A percentile compares a stretch with the other conserved stretches of the same genome.
Evolutionary conservation across 1,140 invertebrate species (phyloP).

Genomic region (Drosophila paulistorum): DNA sequence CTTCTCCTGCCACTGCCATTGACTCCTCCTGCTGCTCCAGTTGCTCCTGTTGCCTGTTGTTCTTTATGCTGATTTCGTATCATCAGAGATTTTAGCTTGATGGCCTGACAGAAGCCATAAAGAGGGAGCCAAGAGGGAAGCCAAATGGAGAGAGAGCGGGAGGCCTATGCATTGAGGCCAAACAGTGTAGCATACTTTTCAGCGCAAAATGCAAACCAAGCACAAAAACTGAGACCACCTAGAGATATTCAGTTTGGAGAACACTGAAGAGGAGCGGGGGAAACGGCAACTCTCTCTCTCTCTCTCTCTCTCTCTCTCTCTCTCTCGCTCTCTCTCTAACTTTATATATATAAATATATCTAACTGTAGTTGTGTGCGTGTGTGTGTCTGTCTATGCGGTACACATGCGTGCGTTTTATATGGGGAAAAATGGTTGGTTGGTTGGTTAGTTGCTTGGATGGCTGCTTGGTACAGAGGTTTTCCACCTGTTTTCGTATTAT

Average conservation of each 20-base stretch:
- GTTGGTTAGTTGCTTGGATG: not conserved
- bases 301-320: not conserved
- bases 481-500: constrained; percentile 55
- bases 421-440: not conserved
- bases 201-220: constrained; percentile 68
- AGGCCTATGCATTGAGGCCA: constrained; percentile 45
- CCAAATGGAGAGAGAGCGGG: not conserved
- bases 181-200: constrained; percentile 74
- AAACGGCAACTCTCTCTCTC: too few relatives aligned
- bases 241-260: constrained; percentile 16
- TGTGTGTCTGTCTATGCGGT: constrained; percentile 10
- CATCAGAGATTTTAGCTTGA: constrained; percentile 77
- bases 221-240: constrained; percentile 44
- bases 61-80: constrained; percentile 79
- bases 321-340: not conserved
- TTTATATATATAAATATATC: not conserved
- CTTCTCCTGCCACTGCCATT: not conserved
- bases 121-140: constrained; percentile 13
- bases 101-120: constrained; percentile 47
- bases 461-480: not conserved
- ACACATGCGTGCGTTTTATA: constrained; percentile 26
- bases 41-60: constrained; percentile 46
- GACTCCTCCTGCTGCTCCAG: constrained; percentile 5
- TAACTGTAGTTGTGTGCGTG: not conserved
- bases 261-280: too few relatives aligned